A percentile compares a stretch with the other conserved stretches of the same genome.
phyloP scores from a whole-genome alignment of 2,888 invertebrate species.

The Drosophila conformis region DNA sequence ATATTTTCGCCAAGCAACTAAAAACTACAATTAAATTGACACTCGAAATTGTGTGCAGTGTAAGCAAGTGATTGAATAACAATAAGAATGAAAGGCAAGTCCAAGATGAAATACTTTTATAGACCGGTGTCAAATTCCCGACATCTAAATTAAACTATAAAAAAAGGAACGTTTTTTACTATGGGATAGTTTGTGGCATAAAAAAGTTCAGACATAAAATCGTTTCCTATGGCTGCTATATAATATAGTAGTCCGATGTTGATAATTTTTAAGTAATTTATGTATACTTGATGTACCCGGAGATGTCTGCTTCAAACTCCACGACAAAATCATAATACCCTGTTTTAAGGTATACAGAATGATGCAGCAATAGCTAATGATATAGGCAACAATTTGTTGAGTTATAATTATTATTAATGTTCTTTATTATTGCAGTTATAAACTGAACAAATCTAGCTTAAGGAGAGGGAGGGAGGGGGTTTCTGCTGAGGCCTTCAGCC shows the following conservation, averaged over 20 bases:
- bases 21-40: slow-evolving; percentile 8
- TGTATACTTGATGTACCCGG: no score
- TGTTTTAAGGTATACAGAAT: neutral
- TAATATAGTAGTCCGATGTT: neutral
- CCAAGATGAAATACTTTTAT: neutral
- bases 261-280: neutral
- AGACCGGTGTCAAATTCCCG: neutral
- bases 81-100: neutral
- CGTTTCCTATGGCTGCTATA: no score
- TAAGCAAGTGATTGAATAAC: neutral
- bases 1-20: slow-evolving; percentile 11
- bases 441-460: neutral
- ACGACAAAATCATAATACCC: neutral
- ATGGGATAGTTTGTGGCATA: no score
- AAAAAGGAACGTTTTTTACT: neutral
- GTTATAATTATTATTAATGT: neutral
- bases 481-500: neutral
- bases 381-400: neutral
- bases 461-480: rapidly evolving
- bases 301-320: neutral
- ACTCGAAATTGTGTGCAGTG: neutral
- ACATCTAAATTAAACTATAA: neutral
- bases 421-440: neutral
- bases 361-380: neutral
- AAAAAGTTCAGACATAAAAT: no score